phyloP scores from a whole-genome alignment of 2,113 vertebrate species.

The Cariama cristata region DNA sequence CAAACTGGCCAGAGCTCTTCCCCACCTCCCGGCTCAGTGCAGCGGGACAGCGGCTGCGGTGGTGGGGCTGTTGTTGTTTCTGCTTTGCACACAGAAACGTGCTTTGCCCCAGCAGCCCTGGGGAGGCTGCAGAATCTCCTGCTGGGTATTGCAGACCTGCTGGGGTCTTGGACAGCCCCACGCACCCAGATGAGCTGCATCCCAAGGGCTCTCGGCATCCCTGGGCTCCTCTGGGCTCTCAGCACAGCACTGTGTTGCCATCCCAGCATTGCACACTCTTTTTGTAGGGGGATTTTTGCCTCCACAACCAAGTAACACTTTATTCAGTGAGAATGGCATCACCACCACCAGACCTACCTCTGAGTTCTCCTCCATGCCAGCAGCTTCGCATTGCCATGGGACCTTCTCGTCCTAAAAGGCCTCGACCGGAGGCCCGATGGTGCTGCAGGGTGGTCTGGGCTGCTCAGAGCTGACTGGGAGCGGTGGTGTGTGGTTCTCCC shows the following conservation, averaged over 20 bases:
- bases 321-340: not conserved
- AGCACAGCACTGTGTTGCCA: not conserved
- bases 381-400: not conserved
- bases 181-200: not conserved
- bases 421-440: fast-evolving
- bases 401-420: not conserved
- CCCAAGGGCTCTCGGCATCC: not conserved
- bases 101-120: not conserved
- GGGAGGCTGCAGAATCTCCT: not conserved
- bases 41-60: fast-evolving
- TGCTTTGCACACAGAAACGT: not conserved
- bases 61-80: not conserved
- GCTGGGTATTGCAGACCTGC: not conserved
- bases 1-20: not conserved
- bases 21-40: not conserved
- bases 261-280: not conserved
- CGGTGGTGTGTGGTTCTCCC: not conserved
- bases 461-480: not conserved
- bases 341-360: not conserved
- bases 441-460: not conserved
- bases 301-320: not conserved
- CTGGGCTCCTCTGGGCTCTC: not conserved
- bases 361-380: not conserved
- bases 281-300: not conserved
- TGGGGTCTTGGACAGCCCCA: not conserved